Conservation (phyloP, 2,888 invertebrate species). For the Geophilus truncorum region DNA sequence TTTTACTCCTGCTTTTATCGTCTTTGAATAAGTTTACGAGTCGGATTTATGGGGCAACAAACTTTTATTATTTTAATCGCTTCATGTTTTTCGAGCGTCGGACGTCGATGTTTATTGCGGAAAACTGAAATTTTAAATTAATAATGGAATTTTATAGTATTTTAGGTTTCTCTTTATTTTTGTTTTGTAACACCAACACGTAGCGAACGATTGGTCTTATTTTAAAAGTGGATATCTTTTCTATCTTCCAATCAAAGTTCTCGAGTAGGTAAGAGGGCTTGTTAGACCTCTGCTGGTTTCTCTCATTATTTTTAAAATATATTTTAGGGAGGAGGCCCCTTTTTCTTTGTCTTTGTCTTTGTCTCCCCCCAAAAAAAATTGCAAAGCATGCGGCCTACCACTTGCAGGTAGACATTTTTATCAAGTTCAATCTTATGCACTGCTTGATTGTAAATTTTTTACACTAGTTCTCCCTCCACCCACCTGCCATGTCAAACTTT, state of each 20-base stretch:
- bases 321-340: not conserved
- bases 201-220: not conserved
- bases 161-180: not conserved
- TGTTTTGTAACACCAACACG: not conserved
- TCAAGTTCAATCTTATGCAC: conserved; percentile 13
- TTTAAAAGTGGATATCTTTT: not conserved
- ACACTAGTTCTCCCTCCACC: not conserved
- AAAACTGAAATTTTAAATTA: not conserved
- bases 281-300: not conserved
- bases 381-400: not conserved
- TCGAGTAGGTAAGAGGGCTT: not conserved
- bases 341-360: not conserved
- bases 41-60: not conserved
- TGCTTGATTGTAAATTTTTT: conserved; percentile 13
- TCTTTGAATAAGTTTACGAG: conserved; percentile 12
- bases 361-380: not conserved
- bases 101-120: not conserved
- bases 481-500: not conserved
- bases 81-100: not conserved
- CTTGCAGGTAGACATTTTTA: conserved; percentile 4
- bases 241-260: not conserved
- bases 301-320: conserved; percentile 25
- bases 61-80: not conserved
- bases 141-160: not conserved
- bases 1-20: not conserved